A percentile compares a stretch with the other conserved stretches of the same genome.
Evolutionary conservation across 2,888 invertebrate species (phyloP).

Genomic region (Ichneumon xanthorius): DNA sequence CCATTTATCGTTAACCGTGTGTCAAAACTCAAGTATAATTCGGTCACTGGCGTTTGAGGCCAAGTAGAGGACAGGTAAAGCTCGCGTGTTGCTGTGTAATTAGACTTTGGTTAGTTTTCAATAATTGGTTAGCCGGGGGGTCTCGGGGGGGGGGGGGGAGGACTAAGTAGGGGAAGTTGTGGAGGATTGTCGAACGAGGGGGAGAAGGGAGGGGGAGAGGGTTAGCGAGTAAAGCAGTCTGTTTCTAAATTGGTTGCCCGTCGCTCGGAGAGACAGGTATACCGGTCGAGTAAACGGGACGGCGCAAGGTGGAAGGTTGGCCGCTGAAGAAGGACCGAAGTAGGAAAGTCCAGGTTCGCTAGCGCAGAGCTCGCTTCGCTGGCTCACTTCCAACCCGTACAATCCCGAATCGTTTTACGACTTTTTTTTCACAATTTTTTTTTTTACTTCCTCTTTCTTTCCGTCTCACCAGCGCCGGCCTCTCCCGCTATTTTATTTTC

Average conservation of each 20-base stretch:
- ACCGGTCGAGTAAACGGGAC: constrained; percentile 38
- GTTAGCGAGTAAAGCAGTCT: constrained; percentile 63
- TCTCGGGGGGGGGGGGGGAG: constrained; percentile 13
- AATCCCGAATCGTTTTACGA: constrained; percentile 64
- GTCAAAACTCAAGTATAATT: constrained; percentile 69
- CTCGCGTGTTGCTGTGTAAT: constrained; percentile 69
- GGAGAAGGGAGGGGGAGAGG: neutral
- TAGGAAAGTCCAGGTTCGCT: constrained; percentile 34
- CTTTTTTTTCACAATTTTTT: constrained; percentile 53
- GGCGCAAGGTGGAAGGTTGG: neutral
- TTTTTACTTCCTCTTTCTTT: constrained; percentile 31
- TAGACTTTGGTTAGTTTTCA: constrained; percentile 70
- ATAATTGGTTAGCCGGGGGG: constrained; percentile 65
- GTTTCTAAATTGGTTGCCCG: constrained; percentile 68
- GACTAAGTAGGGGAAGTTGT: constrained; percentile 7
- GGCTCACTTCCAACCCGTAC: constrained; percentile 66
- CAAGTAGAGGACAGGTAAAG: constrained; percentile 64
- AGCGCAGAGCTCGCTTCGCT: constrained; percentile 57
- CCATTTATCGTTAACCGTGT: constrained; percentile 66
- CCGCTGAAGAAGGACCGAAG: neutral
- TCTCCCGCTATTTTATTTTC: constrained; percentile 46
- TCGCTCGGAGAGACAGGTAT: constrained; percentile 65
- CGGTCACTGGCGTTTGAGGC: constrained; percentile 67
- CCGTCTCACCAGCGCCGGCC: constrained; percentile 15
- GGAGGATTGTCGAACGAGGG: neutral